phyloP scores from a whole-genome alignment of 2,797 vertebrate species.

The Lycodopsis pacificus region DNA sequence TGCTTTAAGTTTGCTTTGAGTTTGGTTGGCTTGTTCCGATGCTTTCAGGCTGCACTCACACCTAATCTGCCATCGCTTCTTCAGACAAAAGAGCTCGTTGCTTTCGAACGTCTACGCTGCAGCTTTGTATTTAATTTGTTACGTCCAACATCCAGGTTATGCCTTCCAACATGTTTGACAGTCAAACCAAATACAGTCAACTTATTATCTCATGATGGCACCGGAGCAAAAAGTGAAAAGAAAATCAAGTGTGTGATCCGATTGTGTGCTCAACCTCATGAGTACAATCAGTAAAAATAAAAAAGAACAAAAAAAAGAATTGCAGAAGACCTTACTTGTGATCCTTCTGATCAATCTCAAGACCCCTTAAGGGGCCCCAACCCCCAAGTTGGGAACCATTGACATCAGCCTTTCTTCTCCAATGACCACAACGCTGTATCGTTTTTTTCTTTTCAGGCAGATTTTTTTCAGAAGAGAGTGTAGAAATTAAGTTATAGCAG shows the following conservation, averaged over 20 bases:
- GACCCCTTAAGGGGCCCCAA: background rate
- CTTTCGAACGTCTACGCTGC: background rate
- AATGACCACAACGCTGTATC: background rate
- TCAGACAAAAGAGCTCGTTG: background rate
- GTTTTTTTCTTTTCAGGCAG: background rate
- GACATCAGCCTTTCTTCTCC: background rate
- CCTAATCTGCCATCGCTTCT: background rate
- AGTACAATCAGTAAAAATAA: slow-evolving; percentile 1
- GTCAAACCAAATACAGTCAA: background rate
- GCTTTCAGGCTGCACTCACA: slow-evolving; percentile 12
- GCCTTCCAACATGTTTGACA: background rate
- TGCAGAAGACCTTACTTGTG: background rate
- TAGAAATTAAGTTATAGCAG: background rate
- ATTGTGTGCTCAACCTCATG: background rate
- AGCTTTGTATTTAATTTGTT: background rate
- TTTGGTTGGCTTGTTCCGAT: background rate
- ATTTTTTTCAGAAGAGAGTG: background rate
- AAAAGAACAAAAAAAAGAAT: background rate
- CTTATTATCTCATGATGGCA: background rate
- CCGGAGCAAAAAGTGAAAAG: background rate
- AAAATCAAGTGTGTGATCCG: background rate
- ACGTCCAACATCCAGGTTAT: background rate
- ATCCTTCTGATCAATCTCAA: background rate
- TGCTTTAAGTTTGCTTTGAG: background rate
- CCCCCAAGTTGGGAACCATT: slow-evolving; percentile 8